Evolutionary conservation across 2,113 vertebrate genomes (phyloP).

Genomic region (Sylvilagus bachmani): DNA sequence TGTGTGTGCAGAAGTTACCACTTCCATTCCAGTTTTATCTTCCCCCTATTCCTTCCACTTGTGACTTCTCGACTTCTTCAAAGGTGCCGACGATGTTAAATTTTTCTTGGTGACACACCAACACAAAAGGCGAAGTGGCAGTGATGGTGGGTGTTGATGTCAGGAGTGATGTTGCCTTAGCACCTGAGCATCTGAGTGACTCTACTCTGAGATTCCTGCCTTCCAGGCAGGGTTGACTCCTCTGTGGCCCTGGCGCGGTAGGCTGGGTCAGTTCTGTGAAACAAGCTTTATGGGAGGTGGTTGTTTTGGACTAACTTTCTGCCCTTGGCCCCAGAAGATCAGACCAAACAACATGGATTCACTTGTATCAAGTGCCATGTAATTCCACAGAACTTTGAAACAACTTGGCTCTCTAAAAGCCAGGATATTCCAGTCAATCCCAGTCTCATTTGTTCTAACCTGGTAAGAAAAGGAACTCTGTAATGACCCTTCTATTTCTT

Average conservation of each 20-base stretch:
- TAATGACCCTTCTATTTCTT: no score
- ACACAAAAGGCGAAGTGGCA: not conserved
- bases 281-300: no score
- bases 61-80: not conserved
- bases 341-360: no score
- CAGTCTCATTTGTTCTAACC: no score
- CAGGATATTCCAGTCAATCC: no score
- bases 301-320: no score
- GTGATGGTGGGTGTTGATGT: not conserved
- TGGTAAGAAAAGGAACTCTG: no score
- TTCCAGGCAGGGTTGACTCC: not conserved
- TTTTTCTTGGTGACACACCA: not conserved
- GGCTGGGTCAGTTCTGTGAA: no score
- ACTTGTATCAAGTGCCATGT: no score
- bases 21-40: fast-evolving
- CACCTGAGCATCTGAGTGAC: fast-evolving
- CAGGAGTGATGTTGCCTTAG: not conserved
- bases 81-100: not conserved
- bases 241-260: not conserved
- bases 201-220: not conserved
- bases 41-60: fast-evolving
- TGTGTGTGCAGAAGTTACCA: not conserved
- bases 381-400: no score
- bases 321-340: no score
- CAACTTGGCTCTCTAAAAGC: no score